phyloP scores from a whole-genome alignment of 1,140 invertebrate species.

The Anastatus disparis region DNA sequence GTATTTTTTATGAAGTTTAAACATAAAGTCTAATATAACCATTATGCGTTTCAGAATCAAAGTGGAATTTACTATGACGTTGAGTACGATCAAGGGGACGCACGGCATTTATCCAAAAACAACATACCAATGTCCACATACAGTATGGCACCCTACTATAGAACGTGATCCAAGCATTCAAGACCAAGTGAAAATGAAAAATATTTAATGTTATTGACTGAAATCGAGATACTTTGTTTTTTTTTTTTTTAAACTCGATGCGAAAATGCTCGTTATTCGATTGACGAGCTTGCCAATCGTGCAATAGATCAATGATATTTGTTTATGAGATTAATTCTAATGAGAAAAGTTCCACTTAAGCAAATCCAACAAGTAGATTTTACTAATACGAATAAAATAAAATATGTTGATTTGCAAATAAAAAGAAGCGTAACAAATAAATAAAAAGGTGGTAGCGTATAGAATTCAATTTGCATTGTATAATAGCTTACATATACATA shows the following conservation, averaged over 20 bases:
- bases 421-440: conserved; percentile 9
- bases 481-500: neutral
- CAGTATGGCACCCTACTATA: conserved; percentile 64
- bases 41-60: conserved; percentile 75
- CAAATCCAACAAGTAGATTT: neutral
- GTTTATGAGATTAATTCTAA: conserved; percentile 16
- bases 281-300: conserved; percentile 9
- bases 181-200: neutral
- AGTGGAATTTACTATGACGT: conserved; percentile 89
- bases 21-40: too few relatives aligned
- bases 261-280: neutral
- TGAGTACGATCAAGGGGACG: conserved; percentile 80
- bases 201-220: neutral
- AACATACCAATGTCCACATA: conserved; percentile 79
- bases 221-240: neutral
- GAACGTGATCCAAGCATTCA: conserved; percentile 52
- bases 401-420: neutral
- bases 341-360: neutral
- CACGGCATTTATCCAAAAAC: conserved; percentile 69
- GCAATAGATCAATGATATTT: conserved; percentile 15
- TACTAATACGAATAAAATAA: conserved; percentile 7
- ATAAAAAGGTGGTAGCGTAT: conserved; percentile 24
- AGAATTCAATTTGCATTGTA: conserved; percentile 21
- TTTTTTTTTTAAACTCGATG: neutral
- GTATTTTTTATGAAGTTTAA: too few relatives aligned